Evolutionary conservation across 2,888 invertebrate species (phyloP).

Genomic region (Drosophila kuntzei): DNA sequence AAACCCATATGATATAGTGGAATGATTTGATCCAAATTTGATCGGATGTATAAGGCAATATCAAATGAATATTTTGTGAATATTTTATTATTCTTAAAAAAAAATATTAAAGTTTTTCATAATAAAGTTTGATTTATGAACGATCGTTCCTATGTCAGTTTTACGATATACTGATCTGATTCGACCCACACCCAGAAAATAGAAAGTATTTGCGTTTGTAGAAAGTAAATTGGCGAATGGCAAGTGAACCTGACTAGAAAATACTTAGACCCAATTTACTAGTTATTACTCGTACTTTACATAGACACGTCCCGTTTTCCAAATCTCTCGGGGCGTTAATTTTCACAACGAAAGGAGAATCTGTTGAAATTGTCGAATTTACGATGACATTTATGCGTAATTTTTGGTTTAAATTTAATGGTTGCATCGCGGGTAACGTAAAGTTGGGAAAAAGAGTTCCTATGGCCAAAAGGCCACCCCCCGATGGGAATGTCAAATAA

Average conservation of each 20-base stretch:
- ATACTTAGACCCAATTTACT: background rate
- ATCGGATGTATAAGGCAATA: too few relatives aligned
- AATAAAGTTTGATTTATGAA: too few relatives aligned
- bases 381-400: constrained; percentile 81
- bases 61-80: too few relatives aligned
- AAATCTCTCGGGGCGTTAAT: constrained; percentile 30
- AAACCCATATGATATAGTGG: too few relatives aligned
- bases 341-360: constrained; percentile 38
- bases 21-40: too few relatives aligned
- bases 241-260: background rate
- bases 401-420: constrained; percentile 63
- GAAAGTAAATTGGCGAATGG: background rate
- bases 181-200: too few relatives aligned
- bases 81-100: too few relatives aligned
- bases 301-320: background rate
- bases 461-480: constrained; percentile 20
- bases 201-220: background rate
- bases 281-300: background rate
- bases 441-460: constrained; percentile 43
- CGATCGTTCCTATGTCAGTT: too few relatives aligned
- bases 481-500: constrained; percentile 73
- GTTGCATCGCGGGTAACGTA: constrained; percentile 9
- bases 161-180: too few relatives aligned
- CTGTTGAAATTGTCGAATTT: constrained; percentile 67
- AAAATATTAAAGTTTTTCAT: too few relatives aligned